These are phyloP conservation scores for Polylopha cassiicola DNA, from an alignment of 2,888 invertebrate genomes.

Conservation along the genomic window DNA sequence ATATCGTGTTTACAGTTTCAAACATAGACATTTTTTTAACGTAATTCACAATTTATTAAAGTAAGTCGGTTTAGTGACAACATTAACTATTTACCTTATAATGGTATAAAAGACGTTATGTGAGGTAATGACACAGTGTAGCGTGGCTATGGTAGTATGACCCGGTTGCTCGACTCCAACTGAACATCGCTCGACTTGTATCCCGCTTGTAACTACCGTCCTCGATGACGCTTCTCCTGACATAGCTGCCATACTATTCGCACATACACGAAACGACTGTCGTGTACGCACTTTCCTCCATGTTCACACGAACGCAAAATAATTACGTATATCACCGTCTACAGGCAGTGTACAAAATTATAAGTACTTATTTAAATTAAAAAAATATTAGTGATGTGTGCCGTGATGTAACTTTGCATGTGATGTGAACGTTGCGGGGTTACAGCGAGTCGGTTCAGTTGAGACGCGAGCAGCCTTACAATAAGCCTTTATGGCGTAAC, in stretches of 20 bases:
- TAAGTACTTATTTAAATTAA: neutral
- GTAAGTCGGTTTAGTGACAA: conserved; percentile 66
- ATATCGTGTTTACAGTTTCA: conserved; percentile 54
- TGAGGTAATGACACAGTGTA: conserved; percentile 70
- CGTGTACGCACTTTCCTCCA: too few relatives aligned
- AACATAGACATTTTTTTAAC: conserved; percentile 61
- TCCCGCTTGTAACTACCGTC: too few relatives aligned
- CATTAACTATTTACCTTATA: conserved; percentile 61
- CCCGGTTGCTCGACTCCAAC: conserved; percentile 50
- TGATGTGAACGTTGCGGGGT: too few relatives aligned
- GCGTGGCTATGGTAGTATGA: conserved; percentile 44
- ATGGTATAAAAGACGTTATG: conserved; percentile 62
- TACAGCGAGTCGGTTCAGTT: conserved; percentile 44
- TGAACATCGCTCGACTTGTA: conserved; percentile 40
- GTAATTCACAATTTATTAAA: conserved; percentile 60
- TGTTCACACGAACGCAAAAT: too few relatives aligned
- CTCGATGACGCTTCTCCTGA: conserved; percentile 1
- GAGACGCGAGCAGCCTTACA: conserved; percentile 54
- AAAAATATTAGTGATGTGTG: conserved; percentile 29
- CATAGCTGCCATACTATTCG: too few relatives aligned
- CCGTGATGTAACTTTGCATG: conserved; percentile 26
- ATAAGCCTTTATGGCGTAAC: conserved; percentile 45
- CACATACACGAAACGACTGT: too few relatives aligned
- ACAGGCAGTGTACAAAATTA: neutral
- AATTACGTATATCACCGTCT: neutral